A percentile compares a stretch with the other conserved stretches of the same genome.
Conservation (phyloP, 2,888 invertebrate species). For the Melanchra persicariae region DNA sequence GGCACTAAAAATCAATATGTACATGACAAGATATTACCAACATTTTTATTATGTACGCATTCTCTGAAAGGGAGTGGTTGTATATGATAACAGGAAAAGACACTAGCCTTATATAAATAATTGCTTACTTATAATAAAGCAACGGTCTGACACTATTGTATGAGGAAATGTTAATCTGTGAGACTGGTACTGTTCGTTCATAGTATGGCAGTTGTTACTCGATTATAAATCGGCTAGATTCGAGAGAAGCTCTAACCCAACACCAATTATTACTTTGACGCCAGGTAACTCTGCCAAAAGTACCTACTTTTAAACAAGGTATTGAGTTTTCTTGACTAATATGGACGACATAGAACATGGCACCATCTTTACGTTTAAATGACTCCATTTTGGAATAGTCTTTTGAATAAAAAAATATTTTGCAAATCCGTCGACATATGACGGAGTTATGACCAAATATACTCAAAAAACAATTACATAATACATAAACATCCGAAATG, state of each 20-base stretch:
- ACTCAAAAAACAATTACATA: too few species aligned
- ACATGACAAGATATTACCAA: background rate
- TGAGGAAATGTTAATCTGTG: constrained; percentile 34
- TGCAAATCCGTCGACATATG: too few species aligned
- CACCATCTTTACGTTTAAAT: too few species aligned
- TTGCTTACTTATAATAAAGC: constrained; percentile 2
- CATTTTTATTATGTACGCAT: constrained; percentile 14
- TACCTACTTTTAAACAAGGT: background rate
- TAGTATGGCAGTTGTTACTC: background rate
- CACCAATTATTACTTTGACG: background rate
- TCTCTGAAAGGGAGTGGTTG: constrained; percentile 29
- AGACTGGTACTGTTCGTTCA: background rate
- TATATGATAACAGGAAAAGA: constrained; percentile 47
- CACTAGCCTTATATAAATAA: constrained; percentile 17
- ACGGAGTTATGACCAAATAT: too few species aligned
- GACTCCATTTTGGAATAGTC: too few species aligned
- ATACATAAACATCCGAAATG: too few species aligned
- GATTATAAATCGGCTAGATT: background rate
- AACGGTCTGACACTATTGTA: background rate
- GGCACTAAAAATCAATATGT: background rate
- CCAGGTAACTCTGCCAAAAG: background rate
- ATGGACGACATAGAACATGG: too few species aligned
- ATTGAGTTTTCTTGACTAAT: too few species aligned
- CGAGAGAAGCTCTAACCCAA: background rate
- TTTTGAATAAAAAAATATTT: too few species aligned